phyloP scores from a whole-genome alignment of 2,888 invertebrate genomes.

The Meta bourneti region DNA sequence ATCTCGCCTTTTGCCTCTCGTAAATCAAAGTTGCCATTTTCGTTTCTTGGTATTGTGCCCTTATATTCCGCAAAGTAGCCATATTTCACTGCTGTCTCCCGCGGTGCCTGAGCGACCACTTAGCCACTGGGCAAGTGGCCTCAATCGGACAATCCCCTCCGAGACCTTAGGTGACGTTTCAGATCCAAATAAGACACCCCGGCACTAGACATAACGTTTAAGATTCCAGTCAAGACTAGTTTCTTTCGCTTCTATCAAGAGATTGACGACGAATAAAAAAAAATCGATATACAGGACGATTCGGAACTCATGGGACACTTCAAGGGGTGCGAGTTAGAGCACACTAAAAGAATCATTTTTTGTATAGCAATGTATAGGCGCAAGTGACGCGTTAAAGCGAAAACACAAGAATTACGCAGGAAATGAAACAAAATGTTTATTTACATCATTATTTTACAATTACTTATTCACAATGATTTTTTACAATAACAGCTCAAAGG shows the following conservation, averaged over 20 bases:
- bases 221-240: background rate
- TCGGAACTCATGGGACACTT: too few species aligned
- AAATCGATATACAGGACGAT: too few species aligned
- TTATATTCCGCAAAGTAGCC: background rate
- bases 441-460: too few species aligned
- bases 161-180: background rate
- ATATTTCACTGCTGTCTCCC: background rate
- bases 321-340: too few species aligned
- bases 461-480: too few species aligned
- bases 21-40: background rate
- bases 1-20: background rate
- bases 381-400: too few species aligned
- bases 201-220: background rate
- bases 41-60: background rate
- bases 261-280: background rate
- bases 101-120: background rate
- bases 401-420: too few species aligned
- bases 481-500: too few species aligned
- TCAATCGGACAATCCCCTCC: background rate
- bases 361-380: too few species aligned
- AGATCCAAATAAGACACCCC: too few species aligned
- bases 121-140: background rate
- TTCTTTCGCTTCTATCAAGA: background rate
- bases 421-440: too few species aligned
- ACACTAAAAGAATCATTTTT: too few species aligned